Conservation (phyloP, 1,140 invertebrate genomes). For the Ips typographus region DNA sequence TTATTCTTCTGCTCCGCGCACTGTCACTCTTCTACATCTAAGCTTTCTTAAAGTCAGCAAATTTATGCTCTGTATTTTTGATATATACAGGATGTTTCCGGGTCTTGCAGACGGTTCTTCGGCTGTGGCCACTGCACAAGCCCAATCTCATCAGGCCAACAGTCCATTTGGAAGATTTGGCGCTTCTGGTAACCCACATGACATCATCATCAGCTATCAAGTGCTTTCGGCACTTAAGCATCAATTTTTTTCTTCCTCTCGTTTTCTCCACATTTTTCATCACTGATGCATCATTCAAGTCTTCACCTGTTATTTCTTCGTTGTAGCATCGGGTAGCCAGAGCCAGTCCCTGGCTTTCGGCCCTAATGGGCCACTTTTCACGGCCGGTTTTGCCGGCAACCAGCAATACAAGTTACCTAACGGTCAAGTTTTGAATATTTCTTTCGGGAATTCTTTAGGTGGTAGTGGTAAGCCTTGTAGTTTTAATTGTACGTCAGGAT, state of each 20-base stretch:
- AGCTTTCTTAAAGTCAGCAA: too few species aligned
- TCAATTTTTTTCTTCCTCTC: too few species aligned
- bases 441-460: conserved; percentile 23
- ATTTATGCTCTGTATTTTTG: too few species aligned
- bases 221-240: too few species aligned
- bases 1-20: too few species aligned
- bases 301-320: neutral
- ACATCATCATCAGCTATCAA: too few species aligned
- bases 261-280: neutral
- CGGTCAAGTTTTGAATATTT: conserved; percentile 21
- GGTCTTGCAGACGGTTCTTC: neutral
- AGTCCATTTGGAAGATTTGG: conserved; percentile 28
- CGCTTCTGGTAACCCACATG: conserved; percentile 15
- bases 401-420: conserved; percentile 30
- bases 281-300: neutral
- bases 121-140: conserved; percentile 13
- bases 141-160: conserved; percentile 24
- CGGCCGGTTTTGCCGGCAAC: conserved; percentile 21
- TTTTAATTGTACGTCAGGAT: conserved; percentile 20
- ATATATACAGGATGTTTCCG: too few species aligned
- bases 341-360: conserved; percentile 20
- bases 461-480: conserved; percentile 10
- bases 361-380: conserved; percentile 16
- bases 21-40: too few species aligned
- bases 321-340: conserved; percentile 14